Base-by-base conservation (phyloP, 2,797 vertebrate genomes). In the Oreochromis mossambicus region DNA sequence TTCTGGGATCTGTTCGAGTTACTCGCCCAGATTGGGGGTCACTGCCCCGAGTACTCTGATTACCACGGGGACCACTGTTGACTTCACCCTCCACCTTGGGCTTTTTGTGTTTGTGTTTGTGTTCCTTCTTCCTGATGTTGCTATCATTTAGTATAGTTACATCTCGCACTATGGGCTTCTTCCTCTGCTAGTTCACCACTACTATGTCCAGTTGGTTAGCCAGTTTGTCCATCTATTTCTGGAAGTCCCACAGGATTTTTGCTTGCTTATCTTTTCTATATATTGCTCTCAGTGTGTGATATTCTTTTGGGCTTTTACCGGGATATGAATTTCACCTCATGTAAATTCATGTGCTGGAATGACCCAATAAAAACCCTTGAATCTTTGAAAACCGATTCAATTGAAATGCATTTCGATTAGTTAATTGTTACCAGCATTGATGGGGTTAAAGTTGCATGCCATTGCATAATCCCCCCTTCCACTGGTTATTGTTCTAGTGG, bases 351-450 rank as follows among this genome's bases (percentile, higher is more conserved):
- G 56, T 61, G 56, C 29, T 61, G 29, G 29, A 61, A 34, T 61
- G 56, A 61, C 56, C 29, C 56, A 61, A 17, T 61, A 61, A 61
- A 34, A 58, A 34, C 15, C 0, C 3, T 1, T 58, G 0, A 34
- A 34, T 34, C 56, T 58, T 34, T 58, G 15, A 58, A 34, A 58
- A 58, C 55, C 55, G 19, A 32, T 32, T 58, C 3, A 58, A 19
- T 58, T 58, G 0, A 58, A 19, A 58, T 58, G 0, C 56, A 34
- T 58, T 58, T 58, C 0, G 2, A 58, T 0, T 58, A 58, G 56
- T 58, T 58, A 19, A 1, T 58, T 10, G 0, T 58, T 58, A 58
- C 56, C 29, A 75, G 15, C 43, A 50, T 19, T 73, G 1, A 48
- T n/a, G 24, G 15, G 0, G 43, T 48, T 73, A 48, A 19, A 0